Percentiles rank a stretch among this genome's conserved stretches.
Conservation (phyloP, 2,888 invertebrate genomes). For the Biston betularia region DNA sequence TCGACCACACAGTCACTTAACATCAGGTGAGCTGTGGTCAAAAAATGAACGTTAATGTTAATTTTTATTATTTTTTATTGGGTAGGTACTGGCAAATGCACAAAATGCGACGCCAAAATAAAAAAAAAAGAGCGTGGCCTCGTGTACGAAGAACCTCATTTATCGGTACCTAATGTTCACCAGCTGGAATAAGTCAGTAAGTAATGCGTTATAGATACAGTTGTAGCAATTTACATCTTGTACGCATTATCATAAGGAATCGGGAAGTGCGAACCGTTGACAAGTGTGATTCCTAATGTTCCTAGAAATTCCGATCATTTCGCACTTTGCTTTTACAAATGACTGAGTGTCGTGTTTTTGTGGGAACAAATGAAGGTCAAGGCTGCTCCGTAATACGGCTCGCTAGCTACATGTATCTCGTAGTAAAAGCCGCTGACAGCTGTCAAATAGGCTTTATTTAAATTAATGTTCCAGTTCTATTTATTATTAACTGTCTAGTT, state of each 20-base stretch:
- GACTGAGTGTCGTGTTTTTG: background rate
- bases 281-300: conserved; percentile 4
- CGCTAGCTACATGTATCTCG: background rate
- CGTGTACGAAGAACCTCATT: background rate
- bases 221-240: conserved; percentile 2
- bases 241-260: conserved; percentile 8
- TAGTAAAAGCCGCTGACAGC: background rate
- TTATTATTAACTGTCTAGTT: too few relatives aligned
- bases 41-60: too few relatives aligned
- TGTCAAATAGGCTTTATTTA: background rate
- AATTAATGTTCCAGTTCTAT: too few relatives aligned
- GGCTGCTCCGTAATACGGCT: background rate
- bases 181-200: background rate
- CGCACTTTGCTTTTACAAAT: background rate
- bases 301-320: background rate
- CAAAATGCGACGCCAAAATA: too few relatives aligned
- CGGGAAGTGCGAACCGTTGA: conserved; percentile 6
- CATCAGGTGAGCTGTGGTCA: too few relatives aligned
- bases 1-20: too few relatives aligned
- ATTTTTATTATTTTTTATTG: too few relatives aligned
- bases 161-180: background rate
- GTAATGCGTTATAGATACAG: background rate
- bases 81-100: too few relatives aligned
- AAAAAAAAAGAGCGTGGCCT: background rate
- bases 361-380: conserved; percentile 3